These are phyloP conservation scores for Callopanchax toddi DNA, from an alignment of 2,113 vertebrate species.

Conservation along the genomic window DNA sequence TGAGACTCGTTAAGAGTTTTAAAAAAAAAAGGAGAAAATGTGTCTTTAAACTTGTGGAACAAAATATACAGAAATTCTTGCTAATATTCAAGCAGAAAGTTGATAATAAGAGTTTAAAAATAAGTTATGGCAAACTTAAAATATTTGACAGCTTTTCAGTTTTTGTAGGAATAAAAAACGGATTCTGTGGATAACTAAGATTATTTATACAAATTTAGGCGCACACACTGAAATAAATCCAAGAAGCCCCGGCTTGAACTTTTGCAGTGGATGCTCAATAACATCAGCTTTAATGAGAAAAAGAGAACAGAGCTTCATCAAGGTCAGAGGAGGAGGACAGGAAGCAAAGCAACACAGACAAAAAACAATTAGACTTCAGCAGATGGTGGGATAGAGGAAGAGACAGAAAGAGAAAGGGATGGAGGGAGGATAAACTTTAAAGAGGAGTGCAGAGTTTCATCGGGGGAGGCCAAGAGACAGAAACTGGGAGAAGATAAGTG, in stretches of 20 bases:
- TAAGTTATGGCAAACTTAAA: no score
- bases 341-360: background rate
- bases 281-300: background rate
- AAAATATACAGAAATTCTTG: no score
- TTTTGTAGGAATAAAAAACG: no score
- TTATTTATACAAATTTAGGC: background rate
- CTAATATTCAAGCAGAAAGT: no score
- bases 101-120: no score
- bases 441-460: conserved; percentile 12
- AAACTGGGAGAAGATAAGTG: conserved; percentile 6
- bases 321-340: conserved; percentile 27
- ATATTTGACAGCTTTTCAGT: no score
- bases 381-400: conserved; percentile 35
- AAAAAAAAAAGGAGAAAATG: no score
- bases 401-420: background rate
- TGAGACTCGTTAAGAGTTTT: no score
- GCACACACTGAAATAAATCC: background rate
- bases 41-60: no score
- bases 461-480: background rate
- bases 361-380: conserved; percentile 31
- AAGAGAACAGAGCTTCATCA: background rate
- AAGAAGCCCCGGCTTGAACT: fast-evolving
- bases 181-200: no score
- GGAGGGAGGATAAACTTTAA: conserved; percentile 8
- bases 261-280: background rate